Conservation (phyloP, 2,888 invertebrate genomes). For the Aelia acuminata region DNA sequence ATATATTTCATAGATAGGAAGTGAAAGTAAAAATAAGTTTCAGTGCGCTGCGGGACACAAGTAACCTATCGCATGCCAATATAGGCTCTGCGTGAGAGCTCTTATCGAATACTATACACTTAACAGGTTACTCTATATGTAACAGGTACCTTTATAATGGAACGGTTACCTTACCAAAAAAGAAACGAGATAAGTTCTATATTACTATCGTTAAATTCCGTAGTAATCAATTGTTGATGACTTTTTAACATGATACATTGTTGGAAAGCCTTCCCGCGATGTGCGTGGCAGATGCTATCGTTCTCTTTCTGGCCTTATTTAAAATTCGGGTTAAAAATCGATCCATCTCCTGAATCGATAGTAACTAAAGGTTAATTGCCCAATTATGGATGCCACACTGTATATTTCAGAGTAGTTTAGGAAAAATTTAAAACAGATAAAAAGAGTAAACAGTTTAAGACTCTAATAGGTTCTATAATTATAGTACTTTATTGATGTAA, state of each 20-base stretch:
- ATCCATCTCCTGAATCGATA: background rate
- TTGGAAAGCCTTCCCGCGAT: background rate
- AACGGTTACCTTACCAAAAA: background rate
- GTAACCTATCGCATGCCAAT: background rate
- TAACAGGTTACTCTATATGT: background rate
- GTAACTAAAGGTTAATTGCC: background rate
- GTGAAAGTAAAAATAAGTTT: too few species aligned
- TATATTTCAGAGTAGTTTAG: background rate
- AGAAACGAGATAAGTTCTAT: background rate
- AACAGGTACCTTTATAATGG: background rate
- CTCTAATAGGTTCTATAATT: background rate
- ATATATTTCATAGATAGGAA: too few species aligned
- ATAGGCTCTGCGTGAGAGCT: background rate
- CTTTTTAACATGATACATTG: slow-evolving; percentile 5
- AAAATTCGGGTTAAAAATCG: background rate
- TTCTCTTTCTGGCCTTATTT: background rate
- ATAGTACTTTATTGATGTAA: too few species aligned
- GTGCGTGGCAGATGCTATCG: slow-evolving; percentile 12
- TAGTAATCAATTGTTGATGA: slow-evolving; percentile 21
- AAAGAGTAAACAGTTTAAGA: background rate
- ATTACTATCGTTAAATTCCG: background rate
- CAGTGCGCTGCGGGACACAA: background rate
- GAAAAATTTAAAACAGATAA: background rate
- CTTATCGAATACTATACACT: background rate
- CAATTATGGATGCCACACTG: background rate